Evolutionary conservation across 2,888 invertebrate genomes (phyloP).

Genomic region (Tubiluchus corallicola): DNA sequence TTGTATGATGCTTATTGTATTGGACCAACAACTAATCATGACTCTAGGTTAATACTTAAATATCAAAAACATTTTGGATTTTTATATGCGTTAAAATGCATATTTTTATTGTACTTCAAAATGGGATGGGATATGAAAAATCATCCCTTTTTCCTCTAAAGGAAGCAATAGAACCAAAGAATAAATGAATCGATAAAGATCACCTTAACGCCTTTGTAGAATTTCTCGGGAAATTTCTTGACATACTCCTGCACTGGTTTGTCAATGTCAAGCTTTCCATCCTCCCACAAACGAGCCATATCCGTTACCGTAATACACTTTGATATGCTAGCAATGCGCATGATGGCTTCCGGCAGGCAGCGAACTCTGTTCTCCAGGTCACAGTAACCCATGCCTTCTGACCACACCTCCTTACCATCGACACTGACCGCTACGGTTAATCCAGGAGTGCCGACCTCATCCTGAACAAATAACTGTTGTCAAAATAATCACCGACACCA

Average conservation of each 20-base stretch:
- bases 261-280: slow-evolving; percentile 36
- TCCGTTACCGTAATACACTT: slow-evolving; percentile 37
- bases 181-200: slow-evolving; percentile 9
- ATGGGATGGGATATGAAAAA: too few relatives aligned
- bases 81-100: too few relatives aligned
- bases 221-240: slow-evolving; percentile 34
- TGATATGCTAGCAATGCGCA: slow-evolving; percentile 41
- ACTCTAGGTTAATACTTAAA: too few relatives aligned
- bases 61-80: too few relatives aligned
- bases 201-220: slow-evolving; percentile 31
- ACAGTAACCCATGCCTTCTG: slow-evolving; percentile 34
- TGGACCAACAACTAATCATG: background rate
- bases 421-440: slow-evolving; percentile 27
- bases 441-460: slow-evolving; percentile 29
- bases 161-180: background rate
- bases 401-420: slow-evolving; percentile 27
- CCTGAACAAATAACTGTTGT: too few relatives aligned
- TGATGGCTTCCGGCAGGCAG: slow-evolving; percentile 31
- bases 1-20: too few relatives aligned
- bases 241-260: slow-evolving; percentile 35
- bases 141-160: too few relatives aligned
- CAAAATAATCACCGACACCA: too few relatives aligned
- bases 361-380: slow-evolving; percentile 36
- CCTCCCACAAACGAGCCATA: slow-evolving; percentile 34
- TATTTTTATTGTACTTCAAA: too few relatives aligned